These are phyloP conservation scores for Drosophila pseudotakahashii DNA, from an alignment of 2,888 invertebrate species.

Conservation along the genomic window DNA sequence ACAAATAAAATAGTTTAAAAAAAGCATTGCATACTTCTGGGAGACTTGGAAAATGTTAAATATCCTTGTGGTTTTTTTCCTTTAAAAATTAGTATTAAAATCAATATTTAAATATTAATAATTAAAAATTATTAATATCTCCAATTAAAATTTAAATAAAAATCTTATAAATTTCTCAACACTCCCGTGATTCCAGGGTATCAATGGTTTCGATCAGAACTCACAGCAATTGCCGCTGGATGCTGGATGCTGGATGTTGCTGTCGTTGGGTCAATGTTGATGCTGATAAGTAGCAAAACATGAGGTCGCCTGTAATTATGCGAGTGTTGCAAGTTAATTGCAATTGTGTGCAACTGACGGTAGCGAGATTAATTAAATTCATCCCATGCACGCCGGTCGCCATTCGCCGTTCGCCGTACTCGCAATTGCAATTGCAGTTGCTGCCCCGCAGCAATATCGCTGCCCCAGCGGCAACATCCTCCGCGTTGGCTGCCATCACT, in stretches of 20 bases:
- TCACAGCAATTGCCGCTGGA: constrained; percentile 3
- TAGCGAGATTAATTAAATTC: constrained; percentile 83
- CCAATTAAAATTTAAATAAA: too few species aligned
- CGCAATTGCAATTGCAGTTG: background rate
- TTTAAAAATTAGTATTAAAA: too few species aligned
- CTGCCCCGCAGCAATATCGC: background rate
- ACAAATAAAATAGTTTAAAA: background rate
- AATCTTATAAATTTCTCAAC: too few species aligned
- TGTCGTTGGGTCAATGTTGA: constrained; percentile 69
- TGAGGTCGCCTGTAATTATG: constrained; percentile 82
- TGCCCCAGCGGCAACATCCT: constrained; percentile 11
- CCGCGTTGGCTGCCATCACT: constrained; percentile 43
- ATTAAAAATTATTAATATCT: too few species aligned
- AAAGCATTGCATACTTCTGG: background rate
- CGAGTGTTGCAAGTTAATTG: constrained; percentile 83
- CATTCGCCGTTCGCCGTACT: too few species aligned
- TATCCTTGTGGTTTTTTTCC: too few species aligned
- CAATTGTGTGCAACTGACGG: constrained; percentile 83
- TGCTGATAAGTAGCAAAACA: constrained; percentile 82
- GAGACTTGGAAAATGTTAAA: background rate
- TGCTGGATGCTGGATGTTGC: constrained; percentile 19
- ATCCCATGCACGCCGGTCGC: constrained; percentile 42
- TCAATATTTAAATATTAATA: too few species aligned
- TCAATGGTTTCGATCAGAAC: rapidly evolving
- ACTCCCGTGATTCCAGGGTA: constrained; percentile 9